Conservation (phyloP, 1,140 invertebrate species). For the Brachionus koreanus region DNA sequence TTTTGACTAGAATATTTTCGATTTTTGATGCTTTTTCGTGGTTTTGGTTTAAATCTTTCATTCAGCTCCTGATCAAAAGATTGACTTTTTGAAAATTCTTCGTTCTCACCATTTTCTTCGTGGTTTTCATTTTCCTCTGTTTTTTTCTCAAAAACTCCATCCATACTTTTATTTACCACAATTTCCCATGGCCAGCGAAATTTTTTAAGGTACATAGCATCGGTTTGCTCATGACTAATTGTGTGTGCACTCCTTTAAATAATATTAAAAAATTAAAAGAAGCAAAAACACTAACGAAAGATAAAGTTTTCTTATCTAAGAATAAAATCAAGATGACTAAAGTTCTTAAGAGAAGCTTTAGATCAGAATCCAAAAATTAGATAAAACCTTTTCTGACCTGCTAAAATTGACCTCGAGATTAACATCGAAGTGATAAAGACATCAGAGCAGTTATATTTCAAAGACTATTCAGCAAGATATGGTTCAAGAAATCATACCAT, state of each 20-base stretch:
- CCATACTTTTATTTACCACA: constrained; percentile 48
- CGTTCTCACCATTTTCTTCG: constrained; percentile 48
- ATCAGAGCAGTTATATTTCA: background rate
- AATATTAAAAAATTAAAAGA: background rate
- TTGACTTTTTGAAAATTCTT: background rate
- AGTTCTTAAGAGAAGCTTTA: too few relatives aligned
- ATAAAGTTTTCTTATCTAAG: too few relatives aligned
- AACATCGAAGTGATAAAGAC: too few relatives aligned
- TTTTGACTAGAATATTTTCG: constrained; percentile 46
- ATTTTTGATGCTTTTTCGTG: constrained; percentile 23
- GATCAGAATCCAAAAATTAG: too few relatives aligned
- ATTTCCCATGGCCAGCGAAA: constrained; percentile 58
- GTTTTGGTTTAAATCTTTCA: constrained; percentile 18
- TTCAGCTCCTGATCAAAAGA: background rate
- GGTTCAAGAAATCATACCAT: too few relatives aligned
- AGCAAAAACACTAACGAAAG: too few relatives aligned
- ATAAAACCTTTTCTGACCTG: too few relatives aligned
- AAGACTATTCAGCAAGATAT: too few relatives aligned
- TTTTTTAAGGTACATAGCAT: constrained; percentile 50
- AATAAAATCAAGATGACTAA: too few relatives aligned
- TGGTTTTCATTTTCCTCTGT: constrained; percentile 47
- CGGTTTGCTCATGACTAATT: constrained; percentile 50
- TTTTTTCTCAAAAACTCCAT: constrained; percentile 48
- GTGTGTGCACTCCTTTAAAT: constrained; percentile 51
- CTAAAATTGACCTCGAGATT: too few relatives aligned